Conservation (phyloP, 2,888 invertebrate species). For the Stenotaenia linearis region DNA sequence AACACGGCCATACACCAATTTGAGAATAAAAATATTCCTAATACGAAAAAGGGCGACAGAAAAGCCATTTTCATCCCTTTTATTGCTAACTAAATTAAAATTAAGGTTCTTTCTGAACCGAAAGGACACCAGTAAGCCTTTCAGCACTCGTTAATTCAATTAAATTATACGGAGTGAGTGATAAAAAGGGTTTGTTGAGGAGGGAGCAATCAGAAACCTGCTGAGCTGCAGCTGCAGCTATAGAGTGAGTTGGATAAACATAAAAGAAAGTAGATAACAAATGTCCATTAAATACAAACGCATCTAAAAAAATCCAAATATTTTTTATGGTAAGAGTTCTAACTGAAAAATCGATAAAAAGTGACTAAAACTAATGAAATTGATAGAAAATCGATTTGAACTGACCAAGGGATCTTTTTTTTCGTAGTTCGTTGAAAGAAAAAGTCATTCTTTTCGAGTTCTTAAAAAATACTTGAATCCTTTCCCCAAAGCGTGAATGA, state of each 20-base stretch:
- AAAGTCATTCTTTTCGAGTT: no score
- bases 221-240: background rate
- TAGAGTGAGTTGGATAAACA: background rate
- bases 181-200: background rate
- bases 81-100: background rate
- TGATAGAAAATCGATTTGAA: no score
- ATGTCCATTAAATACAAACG: background rate
- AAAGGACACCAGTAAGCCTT: slow-evolving; percentile 5
- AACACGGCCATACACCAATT: background rate
- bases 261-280: background rate
- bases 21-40: background rate
- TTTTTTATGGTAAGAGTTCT: no score
- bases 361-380: no score
- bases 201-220: slow-evolving; percentile 1
- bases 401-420: no score
- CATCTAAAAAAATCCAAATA: no score
- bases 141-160: slow-evolving; percentile 24
- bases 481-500: background rate
- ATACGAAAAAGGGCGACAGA: background rate
- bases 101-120: background rate
- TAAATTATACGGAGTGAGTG: background rate
- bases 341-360: no score
- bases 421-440: no score
- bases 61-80: background rate
- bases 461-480: no score